Percentiles rank a stretch among this genome's conserved stretches.
phyloP scores from a whole-genome alignment of 2,888 invertebrate genomes.

The Eupelmus urozonus region DNA sequence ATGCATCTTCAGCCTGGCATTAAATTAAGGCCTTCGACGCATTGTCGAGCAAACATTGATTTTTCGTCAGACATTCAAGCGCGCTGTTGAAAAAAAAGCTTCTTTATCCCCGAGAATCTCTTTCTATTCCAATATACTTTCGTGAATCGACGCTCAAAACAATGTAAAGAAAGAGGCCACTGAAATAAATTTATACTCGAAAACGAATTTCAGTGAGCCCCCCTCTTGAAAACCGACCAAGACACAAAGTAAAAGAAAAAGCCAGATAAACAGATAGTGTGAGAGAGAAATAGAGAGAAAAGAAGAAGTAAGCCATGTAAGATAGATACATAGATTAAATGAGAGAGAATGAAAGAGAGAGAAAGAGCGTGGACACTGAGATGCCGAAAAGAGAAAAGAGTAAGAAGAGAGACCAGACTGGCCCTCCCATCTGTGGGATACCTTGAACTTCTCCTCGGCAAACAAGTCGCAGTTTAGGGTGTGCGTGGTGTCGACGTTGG shows the following conservation, averaged over 20 bases:
- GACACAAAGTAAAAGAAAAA: neutral
- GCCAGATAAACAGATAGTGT: neutral
- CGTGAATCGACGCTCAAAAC: no score
- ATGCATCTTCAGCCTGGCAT: constrained; percentile 21
- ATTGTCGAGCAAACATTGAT: constrained; percentile 18
- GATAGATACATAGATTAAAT: constrained; percentile 2
- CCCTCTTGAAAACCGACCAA: no score
- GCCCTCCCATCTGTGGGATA: neutral
- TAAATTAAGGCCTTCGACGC: neutral
- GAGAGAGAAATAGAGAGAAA: constrained; percentile 21
- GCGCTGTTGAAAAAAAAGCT: neutral
- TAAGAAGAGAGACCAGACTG: neutral
- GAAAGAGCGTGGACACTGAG: constrained; percentile 5
- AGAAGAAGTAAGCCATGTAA: constrained; percentile 5
- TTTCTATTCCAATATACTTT: no score
- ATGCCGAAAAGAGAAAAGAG: neutral
- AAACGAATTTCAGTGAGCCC: no score
- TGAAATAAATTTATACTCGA: neutral
- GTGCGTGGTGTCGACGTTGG: constrained; percentile 79
- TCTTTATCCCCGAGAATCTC: no score
- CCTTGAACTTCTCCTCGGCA: constrained; percentile 73
- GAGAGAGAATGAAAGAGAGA: neutral
- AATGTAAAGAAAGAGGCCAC: neutral
- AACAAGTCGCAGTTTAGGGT: constrained; percentile 73
- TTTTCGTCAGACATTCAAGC: neutral